phyloP scores from a whole-genome alignment of 2,888 invertebrate genomes.

The Acleris holmiana region DNA sequence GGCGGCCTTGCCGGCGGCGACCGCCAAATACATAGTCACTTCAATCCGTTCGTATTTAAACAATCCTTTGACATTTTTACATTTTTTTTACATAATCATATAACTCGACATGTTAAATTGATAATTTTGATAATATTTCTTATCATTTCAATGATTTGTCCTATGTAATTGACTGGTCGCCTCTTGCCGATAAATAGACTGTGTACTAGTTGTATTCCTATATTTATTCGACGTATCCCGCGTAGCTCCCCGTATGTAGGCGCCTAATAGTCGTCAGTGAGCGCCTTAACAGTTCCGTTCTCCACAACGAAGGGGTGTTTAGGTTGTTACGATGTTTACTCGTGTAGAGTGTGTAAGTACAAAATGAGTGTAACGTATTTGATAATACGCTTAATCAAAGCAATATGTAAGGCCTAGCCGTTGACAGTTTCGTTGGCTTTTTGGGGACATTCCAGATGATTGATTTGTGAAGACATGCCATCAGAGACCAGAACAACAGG shows the following conservation, averaged over 20 bases:
- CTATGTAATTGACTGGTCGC: conserved; percentile 15
- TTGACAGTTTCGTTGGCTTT: conserved; percentile 45
- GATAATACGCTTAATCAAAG: conserved; percentile 76
- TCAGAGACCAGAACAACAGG: not conserved
- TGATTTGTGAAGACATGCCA: conserved; percentile 46
- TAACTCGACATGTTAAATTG: not conserved
- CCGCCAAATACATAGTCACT: not conserved
- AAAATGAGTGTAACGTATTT: conserved; percentile 74
- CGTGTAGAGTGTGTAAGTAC: conserved; percentile 78
- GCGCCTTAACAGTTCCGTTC: conserved; percentile 55
- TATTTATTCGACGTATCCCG: conserved; percentile 66
- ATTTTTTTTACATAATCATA: not conserved
- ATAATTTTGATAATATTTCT: conserved; percentile 1
- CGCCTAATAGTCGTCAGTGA: not conserved
- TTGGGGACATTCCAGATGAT: conserved; percentile 72
- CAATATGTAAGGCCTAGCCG: conserved; percentile 73
- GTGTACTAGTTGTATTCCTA: conserved; percentile 71
- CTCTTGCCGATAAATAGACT: conserved; percentile 71
- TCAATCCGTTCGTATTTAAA: not conserved
- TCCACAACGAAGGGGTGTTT: conserved; percentile 80
- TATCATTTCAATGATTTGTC: not conserved
- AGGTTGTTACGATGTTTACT: conserved; percentile 77
- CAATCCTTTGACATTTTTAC: not conserved
- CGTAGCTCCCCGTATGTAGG: conserved; percentile 55
- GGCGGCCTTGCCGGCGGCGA: not conserved